These are phyloP conservation scores for Frankliniella fusca DNA, from an alignment of 2,888 invertebrate genomes.

Conservation along the genomic window DNA sequence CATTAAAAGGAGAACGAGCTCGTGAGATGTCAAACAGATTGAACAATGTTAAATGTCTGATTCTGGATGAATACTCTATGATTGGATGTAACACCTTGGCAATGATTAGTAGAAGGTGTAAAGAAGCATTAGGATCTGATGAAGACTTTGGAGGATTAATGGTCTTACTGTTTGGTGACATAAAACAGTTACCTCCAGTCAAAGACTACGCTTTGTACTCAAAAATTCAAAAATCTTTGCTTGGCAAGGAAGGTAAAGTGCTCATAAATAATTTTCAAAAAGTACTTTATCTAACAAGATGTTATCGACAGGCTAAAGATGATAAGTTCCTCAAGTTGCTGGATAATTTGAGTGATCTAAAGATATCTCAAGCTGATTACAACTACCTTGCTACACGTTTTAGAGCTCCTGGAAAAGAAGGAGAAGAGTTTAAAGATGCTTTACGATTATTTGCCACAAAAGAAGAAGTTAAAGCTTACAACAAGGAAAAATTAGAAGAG, in stretches of 20 bases:
- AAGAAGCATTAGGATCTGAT: background rate
- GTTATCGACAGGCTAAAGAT: background rate
- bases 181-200: background rate
- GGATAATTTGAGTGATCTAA: background rate
- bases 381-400: background rate
- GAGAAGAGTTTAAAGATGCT: background rate
- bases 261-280: background rate
- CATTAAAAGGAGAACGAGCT: background rate
- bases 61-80: background rate
- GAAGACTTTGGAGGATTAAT: background rate
- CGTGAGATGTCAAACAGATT: background rate
- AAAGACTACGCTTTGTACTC: background rate
- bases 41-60: background rate
- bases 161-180: background rate
- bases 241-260: background rate
- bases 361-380: background rate
- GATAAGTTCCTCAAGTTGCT: background rate
- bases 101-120: background rate
- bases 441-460: no score
- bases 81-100: background rate
- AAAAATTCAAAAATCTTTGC: background rate
- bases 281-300: background rate
- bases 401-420: background rate
- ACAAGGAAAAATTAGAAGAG: no score
- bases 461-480: no score